Evolutionary conservation across 2,113 vertebrate species (phyloP), one percentile per base, ranked within the genome.

Genomic region (Lutjanus erythropterus): DNA sequence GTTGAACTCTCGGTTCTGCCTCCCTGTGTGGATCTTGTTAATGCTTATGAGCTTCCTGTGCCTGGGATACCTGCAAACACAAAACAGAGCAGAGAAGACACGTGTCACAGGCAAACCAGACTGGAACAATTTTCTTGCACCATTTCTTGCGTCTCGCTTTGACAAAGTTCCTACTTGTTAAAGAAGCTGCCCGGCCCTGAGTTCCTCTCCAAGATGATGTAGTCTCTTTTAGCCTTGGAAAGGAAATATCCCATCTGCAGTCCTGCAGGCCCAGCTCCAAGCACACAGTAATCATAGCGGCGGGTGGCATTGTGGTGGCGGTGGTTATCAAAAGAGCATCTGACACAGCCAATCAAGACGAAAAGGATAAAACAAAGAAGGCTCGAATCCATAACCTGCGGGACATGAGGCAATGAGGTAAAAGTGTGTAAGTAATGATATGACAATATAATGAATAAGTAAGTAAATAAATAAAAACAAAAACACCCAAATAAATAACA

Each of bases 31-130:
- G 55, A 92, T 94, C 92, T 99, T 99, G 91, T 99, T 99, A 88
- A 99, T 97, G 83, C 98, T 99, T 81, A 99, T 98, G 77, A 99
- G 96, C 91, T 96, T 97, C 80, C 97, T 96, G 92, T 99, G 98
- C 9, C 98, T 94, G 0, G 98, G 98, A 75, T 96, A 99, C 72
- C 96, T 97, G 16, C 3, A 82, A 6, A 47, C 25, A 46, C 41
- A 59, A 27, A 62, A 49, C 55, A 81, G 27, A 71, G 59, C 47
- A 65, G 21, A 64, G 14, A 31, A 33, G 18, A n/a, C 1, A 31
- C 0, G 29, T 0, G 49, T 72, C 37, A 77, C 0, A 74, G 18
- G 18, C 3, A 2, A 65, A 23, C 61, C 2, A 18, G 41, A 39
- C 3, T 58, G 3, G 5, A n/a, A 8, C 0, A 21, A 15, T 5